Evolutionary conservation across 2,888 invertebrate species (phyloP).

Genomic region (Blastobasis lacticolella): DNA sequence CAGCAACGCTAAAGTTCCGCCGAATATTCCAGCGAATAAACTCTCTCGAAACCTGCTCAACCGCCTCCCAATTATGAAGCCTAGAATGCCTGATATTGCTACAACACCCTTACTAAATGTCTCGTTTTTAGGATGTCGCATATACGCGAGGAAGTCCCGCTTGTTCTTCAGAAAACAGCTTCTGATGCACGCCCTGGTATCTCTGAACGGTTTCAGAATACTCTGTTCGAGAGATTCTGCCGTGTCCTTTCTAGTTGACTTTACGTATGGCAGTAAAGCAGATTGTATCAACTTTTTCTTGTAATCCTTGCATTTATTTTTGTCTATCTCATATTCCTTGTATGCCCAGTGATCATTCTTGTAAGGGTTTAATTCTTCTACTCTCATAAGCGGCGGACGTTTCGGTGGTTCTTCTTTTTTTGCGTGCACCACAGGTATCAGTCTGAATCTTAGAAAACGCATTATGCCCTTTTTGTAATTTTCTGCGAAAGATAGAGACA

Average conservation of each 20-base stretch:
- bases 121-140: slow-evolving; percentile 35
- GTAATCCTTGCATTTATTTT: slow-evolving; percentile 27
- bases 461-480: too few relatives aligned
- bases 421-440: neutral
- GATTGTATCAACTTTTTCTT: slow-evolving; percentile 34
- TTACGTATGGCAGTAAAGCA: slow-evolving; percentile 34
- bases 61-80: slow-evolving; percentile 14
- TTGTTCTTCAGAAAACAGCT: slow-evolving; percentile 10
- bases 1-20: slow-evolving; percentile 26
- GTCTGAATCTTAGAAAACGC: too few relatives aligned
- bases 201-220: too few relatives aligned
- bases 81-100: slow-evolving; percentile 21
- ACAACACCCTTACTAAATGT: slow-evolving; percentile 26
- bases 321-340: slow-evolving; percentile 30
- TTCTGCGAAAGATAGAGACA: too few relatives aligned
- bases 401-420: slow-evolving; percentile 19
- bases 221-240: slow-evolving; percentile 8
- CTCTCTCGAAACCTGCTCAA: neutral
- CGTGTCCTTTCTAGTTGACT: slow-evolving; percentile 7
- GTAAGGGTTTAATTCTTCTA: slow-evolving; percentile 45
- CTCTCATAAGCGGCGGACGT: slow-evolving; percentile 46
- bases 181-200: too few relatives aligned
- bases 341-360: slow-evolving; percentile 41
- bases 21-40: neutral
- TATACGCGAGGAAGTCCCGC: slow-evolving; percentile 22